These are phyloP conservation scores for Dilophus febrilis DNA, from an alignment of 2,888 invertebrate genomes.

Conservation along the genomic window DNA sequence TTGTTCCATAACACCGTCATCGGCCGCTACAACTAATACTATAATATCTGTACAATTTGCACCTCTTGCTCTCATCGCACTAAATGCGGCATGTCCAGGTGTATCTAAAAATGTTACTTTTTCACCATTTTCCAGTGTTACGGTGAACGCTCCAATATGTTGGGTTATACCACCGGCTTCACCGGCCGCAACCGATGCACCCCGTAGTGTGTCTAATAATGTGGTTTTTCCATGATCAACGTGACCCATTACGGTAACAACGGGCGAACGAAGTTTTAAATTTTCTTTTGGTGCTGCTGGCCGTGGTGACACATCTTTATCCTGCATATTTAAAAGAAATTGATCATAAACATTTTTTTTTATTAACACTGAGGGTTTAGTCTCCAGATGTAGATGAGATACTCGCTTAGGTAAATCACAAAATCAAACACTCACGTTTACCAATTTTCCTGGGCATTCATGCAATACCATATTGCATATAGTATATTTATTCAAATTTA, in stretches of 20 bases:
- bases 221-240: conserved; percentile 99
- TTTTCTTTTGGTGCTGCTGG: conserved; percentile 47
- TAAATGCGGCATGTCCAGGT: conserved; percentile 97
- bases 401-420: no score
- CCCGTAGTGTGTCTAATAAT: conserved; percentile 70
- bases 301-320: conserved; percentile 37
- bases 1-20: conserved; percentile 98
- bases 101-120: conserved; percentile 91
- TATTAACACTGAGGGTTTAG: no score
- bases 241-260: conserved; percentile 98
- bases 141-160: conserved; percentile 96
- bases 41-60: conserved; percentile 87
- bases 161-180: conserved; percentile 99
- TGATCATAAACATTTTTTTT: not conserved
- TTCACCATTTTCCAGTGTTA: conserved; percentile 48
- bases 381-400: no score
- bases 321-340: conserved; percentile 23
- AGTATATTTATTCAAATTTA: no score
- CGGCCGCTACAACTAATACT: conserved; percentile 91
- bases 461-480: no score
- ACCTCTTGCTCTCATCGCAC: conserved; percentile 86
- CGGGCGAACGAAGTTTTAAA: conserved; percentile 65
- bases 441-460: no score
- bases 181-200: conserved; percentile 69
- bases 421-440: no score